Conservation (phyloP, 2,888 invertebrate genomes). For the Chaitophorus viminalis region DNA sequence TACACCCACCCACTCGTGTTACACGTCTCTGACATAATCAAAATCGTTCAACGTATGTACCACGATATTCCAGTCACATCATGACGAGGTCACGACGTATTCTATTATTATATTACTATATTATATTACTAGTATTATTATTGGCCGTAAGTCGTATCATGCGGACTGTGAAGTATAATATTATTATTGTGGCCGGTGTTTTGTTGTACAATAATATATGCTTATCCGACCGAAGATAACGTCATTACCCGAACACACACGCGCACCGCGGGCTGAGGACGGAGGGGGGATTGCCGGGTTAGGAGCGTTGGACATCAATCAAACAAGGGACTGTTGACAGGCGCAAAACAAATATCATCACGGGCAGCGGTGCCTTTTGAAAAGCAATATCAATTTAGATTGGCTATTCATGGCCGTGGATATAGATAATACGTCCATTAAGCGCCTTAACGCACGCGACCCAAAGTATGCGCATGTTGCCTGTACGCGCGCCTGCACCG, state of each 20-base stretch:
- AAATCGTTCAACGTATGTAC: background rate
- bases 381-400: conserved; percentile 61
- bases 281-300: background rate
- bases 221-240: conserved; percentile 54
- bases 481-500: too few relatives aligned
- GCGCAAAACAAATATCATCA: conserved; percentile 62
- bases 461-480: background rate
- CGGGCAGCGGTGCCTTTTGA: conserved; percentile 54
- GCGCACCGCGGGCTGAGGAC: background rate
- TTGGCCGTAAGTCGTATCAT: background rate
- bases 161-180: background rate
- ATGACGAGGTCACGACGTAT: background rate
- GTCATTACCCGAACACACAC: conserved; percentile 24
- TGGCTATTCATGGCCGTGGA: conserved; percentile 49
- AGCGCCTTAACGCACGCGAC: conserved; percentile 52
- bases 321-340: conserved; percentile 52
- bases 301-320: conserved; percentile 55
- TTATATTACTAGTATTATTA: background rate
- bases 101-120: too few relatives aligned
- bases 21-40: background rate
- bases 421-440: conserved; percentile 59
- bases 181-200: background rate
- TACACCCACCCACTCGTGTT: conserved; percentile 32
- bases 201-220: conserved; percentile 15
- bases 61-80: background rate